Conservation (phyloP, 2,113 vertebrate species). For the Psittacara wagleri region DNA sequence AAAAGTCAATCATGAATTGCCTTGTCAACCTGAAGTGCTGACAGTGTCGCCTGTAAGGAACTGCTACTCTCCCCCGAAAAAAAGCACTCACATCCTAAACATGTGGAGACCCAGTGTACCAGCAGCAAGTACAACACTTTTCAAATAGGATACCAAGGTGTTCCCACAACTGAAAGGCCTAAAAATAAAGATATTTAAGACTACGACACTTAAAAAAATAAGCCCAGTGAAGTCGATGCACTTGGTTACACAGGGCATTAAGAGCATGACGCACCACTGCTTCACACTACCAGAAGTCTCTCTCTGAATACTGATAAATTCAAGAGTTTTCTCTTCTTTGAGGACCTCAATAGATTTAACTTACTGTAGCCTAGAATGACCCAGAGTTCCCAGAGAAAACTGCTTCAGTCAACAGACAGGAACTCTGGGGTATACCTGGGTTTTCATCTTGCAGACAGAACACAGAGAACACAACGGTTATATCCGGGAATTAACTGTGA, state of each 20-base stretch:
- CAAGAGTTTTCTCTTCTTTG: not conserved
- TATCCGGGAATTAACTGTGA: not conserved
- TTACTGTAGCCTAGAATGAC: not conserved
- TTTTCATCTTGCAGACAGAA: not conserved
- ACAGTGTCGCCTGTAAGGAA: not conserved
- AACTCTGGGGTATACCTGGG: not conserved
- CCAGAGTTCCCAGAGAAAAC: not conserved
- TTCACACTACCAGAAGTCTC: not conserved
- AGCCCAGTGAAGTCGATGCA: not conserved
- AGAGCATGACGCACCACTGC: not conserved
- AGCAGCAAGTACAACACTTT: not conserved
- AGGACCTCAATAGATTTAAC: not conserved
- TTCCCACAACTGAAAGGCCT: not conserved
- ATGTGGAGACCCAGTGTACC: not conserved
- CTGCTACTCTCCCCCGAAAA: not conserved
- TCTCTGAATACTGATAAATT: not conserved
- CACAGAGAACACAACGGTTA: not conserved
- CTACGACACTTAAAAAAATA: not conserved
- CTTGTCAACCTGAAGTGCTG: not conserved
- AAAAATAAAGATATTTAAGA: not conserved
- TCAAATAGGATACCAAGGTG: not conserved
- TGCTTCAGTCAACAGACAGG: not conserved
- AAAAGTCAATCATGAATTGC: not conserved
- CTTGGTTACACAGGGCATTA: not conserved
- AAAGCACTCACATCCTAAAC: not conserved